Percentiles rank a stretch among this genome's conserved stretches.
These are phyloP conservation scores for Ophion ellenae DNA, from an alignment of 2,888 invertebrate genomes.

Conservation along the genomic window DNA sequence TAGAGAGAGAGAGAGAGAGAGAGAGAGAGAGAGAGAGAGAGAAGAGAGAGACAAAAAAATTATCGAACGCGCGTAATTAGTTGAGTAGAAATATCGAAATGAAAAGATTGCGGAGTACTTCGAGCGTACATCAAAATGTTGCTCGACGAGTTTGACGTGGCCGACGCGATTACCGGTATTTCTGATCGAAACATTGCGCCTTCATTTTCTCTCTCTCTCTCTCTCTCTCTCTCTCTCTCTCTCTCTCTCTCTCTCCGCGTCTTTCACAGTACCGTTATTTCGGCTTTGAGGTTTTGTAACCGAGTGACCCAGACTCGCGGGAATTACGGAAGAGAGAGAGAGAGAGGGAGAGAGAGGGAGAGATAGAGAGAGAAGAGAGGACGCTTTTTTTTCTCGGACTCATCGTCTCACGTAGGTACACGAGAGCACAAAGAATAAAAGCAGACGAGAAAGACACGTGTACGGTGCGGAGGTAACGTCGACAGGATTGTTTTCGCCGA, in stretches of 20 bases:
- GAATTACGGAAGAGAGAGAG: constrained; percentile 10
- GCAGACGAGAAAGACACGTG: no score
- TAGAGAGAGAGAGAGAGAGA: no score
- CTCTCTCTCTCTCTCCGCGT: constrained; percentile 40
- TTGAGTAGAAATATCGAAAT: neutral
- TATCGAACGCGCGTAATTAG: neutral
- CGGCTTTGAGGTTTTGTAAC: constrained; percentile 80
- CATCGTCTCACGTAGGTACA: no score
- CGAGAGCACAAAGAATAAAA: no score
- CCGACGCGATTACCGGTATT: constrained; percentile 70
- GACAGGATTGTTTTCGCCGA: no score
- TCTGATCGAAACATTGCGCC: constrained; percentile 68
- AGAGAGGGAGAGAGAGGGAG: neutral
- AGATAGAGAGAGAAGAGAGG: neutral
- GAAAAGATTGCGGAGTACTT: neutral
- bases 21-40: neutral
- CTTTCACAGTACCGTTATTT: constrained; percentile 78
- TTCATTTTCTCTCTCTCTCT: neutral
- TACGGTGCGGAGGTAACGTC: no score
- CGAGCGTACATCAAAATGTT: constrained; percentile 20
- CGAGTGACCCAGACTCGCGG: constrained; percentile 81
- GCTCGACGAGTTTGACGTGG: constrained; percentile 33
- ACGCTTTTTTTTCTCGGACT: no score
- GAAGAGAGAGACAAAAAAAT: neutral
- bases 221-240: neutral